These are phyloP conservation scores for Agrotis clavis DNA, from an alignment of 2,888 invertebrate species.

Conservation along the genomic window DNA sequence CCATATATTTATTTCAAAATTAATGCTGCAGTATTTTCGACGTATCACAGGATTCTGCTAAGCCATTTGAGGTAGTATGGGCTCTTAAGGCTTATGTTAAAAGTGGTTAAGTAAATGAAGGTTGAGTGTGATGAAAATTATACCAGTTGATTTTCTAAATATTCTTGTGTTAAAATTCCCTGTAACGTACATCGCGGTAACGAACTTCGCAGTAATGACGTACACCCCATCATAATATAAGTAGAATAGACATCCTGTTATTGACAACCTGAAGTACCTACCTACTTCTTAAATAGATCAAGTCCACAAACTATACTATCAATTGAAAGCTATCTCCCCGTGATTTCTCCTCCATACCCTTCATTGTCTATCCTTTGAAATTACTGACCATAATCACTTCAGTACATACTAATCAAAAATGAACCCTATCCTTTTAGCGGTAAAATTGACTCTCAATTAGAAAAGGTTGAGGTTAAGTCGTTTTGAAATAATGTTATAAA, in stretches of 20 bases:
- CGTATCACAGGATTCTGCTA: no score
- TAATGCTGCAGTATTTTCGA: no score
- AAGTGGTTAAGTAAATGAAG: neutral
- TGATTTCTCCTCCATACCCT: slow-evolving; percentile 76
- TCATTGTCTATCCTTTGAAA: slow-evolving; percentile 53
- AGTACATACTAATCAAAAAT: slow-evolving; percentile 52
- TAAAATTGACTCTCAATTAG: slow-evolving; percentile 61
- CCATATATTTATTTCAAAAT: no score
- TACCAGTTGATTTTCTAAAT: neutral
- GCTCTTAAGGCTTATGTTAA: slow-evolving; percentile 8
- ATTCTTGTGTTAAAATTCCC: neutral
- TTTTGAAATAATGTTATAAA: slow-evolving; percentile 53
- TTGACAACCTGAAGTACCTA: no score
- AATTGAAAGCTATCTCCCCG: slow-evolving; percentile 83
- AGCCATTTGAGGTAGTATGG: no score
- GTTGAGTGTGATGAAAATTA: neutral
- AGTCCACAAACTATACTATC: slow-evolving; percentile 77
- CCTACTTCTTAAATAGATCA: neutral
- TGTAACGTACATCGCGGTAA: no score
- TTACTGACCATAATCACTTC: slow-evolving; percentile 67
- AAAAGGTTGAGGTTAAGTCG: slow-evolving; percentile 48
- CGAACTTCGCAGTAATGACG: no score
- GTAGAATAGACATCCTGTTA: no score
- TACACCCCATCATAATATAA: no score
- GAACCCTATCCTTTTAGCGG: slow-evolving; percentile 18